Percentiles rank a stretch among this genome's conserved stretches.
Evolutionary conservation across 2,113 vertebrate species (phyloP).

Genomic region (Lonchura striata): DNA sequence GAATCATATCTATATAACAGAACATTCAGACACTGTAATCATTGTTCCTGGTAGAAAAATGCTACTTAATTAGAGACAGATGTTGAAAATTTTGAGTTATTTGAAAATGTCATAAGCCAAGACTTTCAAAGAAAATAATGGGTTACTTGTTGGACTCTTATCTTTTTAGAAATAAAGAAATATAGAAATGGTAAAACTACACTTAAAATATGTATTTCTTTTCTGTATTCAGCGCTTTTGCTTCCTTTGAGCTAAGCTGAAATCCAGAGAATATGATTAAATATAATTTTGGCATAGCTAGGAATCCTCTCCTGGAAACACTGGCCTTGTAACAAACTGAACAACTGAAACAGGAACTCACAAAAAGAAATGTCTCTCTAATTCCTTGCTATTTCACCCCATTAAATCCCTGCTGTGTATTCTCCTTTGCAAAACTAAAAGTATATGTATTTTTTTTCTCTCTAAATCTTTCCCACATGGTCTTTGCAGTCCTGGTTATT

Average conservation of each 20-base stretch:
- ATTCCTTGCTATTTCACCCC: neutral
- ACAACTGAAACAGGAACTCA: neutral
- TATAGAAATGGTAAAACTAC: neutral
- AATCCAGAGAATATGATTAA: neutral
- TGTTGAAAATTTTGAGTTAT: slow-evolving; percentile 25
- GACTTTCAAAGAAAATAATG: neutral
- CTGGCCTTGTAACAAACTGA: neutral
- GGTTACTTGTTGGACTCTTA: neutral
- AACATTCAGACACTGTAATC: slow-evolving; percentile 38
- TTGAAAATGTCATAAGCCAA: slow-evolving; percentile 3
- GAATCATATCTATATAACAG: slow-evolving; percentile 32
- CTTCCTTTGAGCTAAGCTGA: neutral
- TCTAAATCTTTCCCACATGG: neutral
- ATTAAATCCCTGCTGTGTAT: neutral
- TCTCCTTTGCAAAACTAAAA: neutral
- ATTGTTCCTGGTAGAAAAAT: slow-evolving; percentile 27
- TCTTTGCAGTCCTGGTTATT: neutral
- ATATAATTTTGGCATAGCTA: neutral
- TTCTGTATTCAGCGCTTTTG: neutral
- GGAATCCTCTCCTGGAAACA: neutral
- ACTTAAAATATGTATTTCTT: neutral
- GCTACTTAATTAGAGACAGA: slow-evolving; percentile 44
- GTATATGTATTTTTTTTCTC: too few relatives aligned
- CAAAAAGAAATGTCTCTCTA: neutral
- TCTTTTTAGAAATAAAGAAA: neutral